Conservation (phyloP, 1,140 invertebrate genomes). For the Leptoteleia sp. region DNA sequence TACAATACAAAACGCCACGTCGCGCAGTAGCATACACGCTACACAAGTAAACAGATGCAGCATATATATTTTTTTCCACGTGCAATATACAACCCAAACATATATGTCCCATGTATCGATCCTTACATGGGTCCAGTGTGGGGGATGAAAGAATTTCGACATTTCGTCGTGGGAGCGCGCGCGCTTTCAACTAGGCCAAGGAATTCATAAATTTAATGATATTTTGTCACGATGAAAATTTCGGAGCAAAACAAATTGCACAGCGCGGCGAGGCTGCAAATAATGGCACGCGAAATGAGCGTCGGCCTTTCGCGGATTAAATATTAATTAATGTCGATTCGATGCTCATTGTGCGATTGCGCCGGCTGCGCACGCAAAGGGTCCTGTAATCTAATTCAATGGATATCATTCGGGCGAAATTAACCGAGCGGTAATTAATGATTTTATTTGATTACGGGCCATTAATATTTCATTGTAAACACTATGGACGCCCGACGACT, state of each 20-base stretch:
- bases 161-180: conserved; percentile 6
- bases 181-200: conserved; percentile 45
- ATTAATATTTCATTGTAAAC: too few relatives aligned
- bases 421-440: too few relatives aligned
- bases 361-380: background rate
- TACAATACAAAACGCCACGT: too few relatives aligned
- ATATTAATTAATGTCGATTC: conserved; percentile 12
- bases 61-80: too few relatives aligned
- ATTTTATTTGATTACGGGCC: too few relatives aligned
- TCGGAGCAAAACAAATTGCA: conserved; percentile 31
- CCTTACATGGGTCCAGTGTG: conserved; percentile 15
- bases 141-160: conserved; percentile 27
- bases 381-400: conserved; percentile 18
- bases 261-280: background rate
- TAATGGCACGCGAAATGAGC: conserved; percentile 2
- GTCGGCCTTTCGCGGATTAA: background rate
- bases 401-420: background rate
- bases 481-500: too few relatives aligned
- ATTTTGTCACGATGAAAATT: conserved; percentile 29
- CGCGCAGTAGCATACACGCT: too few relatives aligned
- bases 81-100: conserved; percentile 10
- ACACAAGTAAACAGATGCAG: too few relatives aligned
- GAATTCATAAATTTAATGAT: conserved; percentile 52
- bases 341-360: background rate
- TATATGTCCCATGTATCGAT: too few relatives aligned